phyloP scores from a whole-genome alignment of 2,888 invertebrate genomes.

The Coecobrya sp. region DNA sequence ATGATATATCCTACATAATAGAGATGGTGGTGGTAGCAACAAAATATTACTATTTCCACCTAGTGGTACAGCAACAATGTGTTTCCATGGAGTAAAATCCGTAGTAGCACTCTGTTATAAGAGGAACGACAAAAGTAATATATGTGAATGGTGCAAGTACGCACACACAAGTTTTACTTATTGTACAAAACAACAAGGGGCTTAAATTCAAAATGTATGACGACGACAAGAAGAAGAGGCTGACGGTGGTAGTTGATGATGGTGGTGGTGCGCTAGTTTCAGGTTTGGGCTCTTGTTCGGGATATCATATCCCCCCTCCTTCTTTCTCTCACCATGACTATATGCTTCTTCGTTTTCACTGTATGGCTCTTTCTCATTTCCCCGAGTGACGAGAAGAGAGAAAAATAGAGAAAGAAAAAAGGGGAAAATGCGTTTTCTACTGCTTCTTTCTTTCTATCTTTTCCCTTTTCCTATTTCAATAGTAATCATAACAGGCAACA shows the following conservation, averaged over 20 bases:
- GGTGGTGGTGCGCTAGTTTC: constrained; percentile 11
- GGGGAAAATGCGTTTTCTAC: constrained; percentile 23
- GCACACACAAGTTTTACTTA: background rate
- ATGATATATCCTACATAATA: background rate
- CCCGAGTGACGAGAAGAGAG: constrained; percentile 18
- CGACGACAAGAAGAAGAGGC: no score
- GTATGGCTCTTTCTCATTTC: constrained; percentile 37
- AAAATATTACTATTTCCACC: constrained; percentile 29
- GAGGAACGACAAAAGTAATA: constrained; percentile 8
- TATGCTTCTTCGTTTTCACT: constrained; percentile 14
- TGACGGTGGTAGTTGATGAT: background rate
- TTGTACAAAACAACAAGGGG: background rate
- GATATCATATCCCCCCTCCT: constrained; percentile 31
- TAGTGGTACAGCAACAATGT: constrained; percentile 49
- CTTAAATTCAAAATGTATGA: background rate
- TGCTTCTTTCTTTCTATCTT: background rate
- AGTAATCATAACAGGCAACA: constrained; percentile 23
- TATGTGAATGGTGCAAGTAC: background rate
- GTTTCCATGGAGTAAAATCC: background rate
- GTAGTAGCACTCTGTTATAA: background rate
- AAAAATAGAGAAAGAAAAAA: constrained; percentile 10
- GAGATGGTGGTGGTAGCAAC: background rate
- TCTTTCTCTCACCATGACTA: background rate
- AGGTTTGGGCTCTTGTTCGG: constrained; percentile 15
- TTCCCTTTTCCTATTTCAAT: background rate